Conservation (phyloP, 2,113 vertebrate genomes). For the Psephotus haematonotus region DNA sequence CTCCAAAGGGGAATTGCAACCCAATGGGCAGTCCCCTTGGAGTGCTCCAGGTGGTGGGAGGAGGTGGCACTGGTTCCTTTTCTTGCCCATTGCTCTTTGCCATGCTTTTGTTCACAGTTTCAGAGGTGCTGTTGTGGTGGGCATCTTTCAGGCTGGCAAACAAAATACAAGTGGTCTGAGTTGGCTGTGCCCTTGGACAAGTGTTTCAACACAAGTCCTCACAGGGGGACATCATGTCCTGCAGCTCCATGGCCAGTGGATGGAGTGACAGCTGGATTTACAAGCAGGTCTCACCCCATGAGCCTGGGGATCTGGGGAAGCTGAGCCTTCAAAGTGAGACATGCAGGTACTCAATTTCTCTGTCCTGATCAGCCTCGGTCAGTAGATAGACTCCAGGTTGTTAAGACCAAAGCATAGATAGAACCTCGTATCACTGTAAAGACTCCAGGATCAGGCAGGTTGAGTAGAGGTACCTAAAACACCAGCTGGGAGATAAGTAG, state of each 20-base stretch:
- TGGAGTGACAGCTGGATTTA: neutral
- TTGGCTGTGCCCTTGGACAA: neutral
- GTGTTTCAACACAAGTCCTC: neutral
- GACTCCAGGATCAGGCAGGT: neutral
- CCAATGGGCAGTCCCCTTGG: fast-evolving
- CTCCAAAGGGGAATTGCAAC: neutral
- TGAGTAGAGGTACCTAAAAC: neutral
- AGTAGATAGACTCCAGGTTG: neutral
- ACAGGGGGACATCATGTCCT: neutral
- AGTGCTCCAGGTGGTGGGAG: neutral
- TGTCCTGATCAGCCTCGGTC: neutral
- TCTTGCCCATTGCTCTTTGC: neutral
- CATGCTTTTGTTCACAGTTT: neutral
- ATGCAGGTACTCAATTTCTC: neutral
- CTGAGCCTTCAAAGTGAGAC: neutral
- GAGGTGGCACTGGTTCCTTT: neutral
- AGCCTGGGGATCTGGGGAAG: neutral
- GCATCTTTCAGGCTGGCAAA: neutral
- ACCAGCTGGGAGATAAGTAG: neutral
- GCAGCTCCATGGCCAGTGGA: neutral
- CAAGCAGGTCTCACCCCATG: neutral
- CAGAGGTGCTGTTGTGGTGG: neutral
- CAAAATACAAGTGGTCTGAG: neutral
- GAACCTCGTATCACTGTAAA: neutral
- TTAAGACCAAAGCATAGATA: neutral